A percentile compares a stretch with the other conserved stretches of the same genome.
Conservation (phyloP, 2,888 invertebrate species). For the Zygothrica quintamaculata region DNA sequence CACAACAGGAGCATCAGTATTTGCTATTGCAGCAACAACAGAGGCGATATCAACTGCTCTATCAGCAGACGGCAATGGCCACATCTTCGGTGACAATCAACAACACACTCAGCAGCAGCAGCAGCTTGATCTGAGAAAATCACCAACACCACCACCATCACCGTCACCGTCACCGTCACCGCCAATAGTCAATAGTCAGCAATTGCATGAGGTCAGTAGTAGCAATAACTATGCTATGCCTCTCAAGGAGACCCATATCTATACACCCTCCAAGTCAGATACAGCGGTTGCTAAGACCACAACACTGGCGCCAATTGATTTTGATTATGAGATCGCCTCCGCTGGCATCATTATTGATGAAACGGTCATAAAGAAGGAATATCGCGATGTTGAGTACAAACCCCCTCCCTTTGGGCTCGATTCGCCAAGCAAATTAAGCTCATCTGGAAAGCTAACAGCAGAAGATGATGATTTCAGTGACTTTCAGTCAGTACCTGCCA, state of each 20-base stretch:
- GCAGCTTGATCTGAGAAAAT: constrained; percentile 70
- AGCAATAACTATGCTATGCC: constrained; percentile 81
- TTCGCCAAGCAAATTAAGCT: constrained; percentile 45
- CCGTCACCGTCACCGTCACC: constrained; percentile 28
- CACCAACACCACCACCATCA: constrained; percentile 18
- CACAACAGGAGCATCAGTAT: constrained; percentile 73
- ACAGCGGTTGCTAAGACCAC: constrained; percentile 70
- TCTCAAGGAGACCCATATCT: constrained; percentile 85
- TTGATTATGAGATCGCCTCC: constrained; percentile 84
- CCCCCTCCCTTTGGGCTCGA: constrained; percentile 78
- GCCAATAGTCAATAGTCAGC: constrained; percentile 24
- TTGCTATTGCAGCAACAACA: constrained; percentile 73
- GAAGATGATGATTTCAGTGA: constrained; percentile 85
- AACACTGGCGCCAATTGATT: constrained; percentile 81
- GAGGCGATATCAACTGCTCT: constrained; percentile 73
- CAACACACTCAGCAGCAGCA: constrained; percentile 57
- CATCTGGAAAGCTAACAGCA: constrained; percentile 9
- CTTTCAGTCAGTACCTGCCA: constrained; percentile 84
- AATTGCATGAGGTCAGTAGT: constrained; percentile 46
- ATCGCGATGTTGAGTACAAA: constrained; percentile 84
- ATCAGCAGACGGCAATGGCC: constrained; percentile 76
- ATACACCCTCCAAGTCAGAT: constrained; percentile 83
- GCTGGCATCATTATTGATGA: constrained; percentile 84
- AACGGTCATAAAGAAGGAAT: constrained; percentile 84
- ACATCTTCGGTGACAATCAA: constrained; percentile 61